Conservation (phyloP, 2,888 invertebrate genomes). For the Campoplex capitator region DNA sequence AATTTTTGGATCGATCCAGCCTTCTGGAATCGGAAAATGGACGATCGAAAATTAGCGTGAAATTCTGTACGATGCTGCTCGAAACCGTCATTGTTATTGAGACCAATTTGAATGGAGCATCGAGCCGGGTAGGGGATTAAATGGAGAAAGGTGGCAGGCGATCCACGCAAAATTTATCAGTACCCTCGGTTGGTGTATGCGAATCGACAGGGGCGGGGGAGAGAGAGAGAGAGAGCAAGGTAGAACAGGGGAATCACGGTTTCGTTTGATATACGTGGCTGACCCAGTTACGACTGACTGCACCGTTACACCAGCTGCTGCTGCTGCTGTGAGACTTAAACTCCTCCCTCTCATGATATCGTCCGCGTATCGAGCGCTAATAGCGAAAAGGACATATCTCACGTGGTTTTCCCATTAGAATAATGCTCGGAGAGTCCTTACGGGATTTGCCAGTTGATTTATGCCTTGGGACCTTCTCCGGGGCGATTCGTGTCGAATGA, state of each 20-base stretch:
- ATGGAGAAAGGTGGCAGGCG: background rate
- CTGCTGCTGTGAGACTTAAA: background rate
- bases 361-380: background rate
- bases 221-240: conserved; percentile 30
- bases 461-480: background rate
- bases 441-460: background rate
- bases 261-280: conserved; percentile 63
- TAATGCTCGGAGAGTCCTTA: background rate
- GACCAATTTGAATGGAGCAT: conserved; percentile 1
- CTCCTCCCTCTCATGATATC: background rate
- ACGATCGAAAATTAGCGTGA: no score
- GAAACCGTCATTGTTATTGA: conserved; percentile 22
- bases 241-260: conserved; percentile 55
- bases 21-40: no score
- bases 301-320: conserved; percentile 60
- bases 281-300: conserved; percentile 62
- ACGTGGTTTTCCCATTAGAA: background rate
- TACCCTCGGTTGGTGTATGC: background rate
- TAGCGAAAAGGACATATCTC: background rate
- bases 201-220: background rate
- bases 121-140: background rate
- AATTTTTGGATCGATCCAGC: no score
- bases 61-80: background rate
- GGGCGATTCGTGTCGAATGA: background rate
- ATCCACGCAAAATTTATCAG: conserved; percentile 52